These are phyloP conservation scores for Gymnorhina tibicen DNA, from an alignment of 2,113 vertebrate genomes.

Conservation along the genomic window DNA sequence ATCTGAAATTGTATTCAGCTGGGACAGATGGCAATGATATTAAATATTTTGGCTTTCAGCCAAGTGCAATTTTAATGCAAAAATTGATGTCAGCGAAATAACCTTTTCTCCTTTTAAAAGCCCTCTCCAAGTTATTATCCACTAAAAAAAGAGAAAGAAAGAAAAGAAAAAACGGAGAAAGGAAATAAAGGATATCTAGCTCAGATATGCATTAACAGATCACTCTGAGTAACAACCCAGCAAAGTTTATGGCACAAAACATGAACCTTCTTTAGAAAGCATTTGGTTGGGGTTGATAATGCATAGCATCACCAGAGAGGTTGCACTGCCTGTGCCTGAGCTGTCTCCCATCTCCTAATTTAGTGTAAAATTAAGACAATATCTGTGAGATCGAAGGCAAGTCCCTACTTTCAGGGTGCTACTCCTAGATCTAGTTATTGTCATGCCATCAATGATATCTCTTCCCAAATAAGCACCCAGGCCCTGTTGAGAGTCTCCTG, in stretches of 20 bases:
- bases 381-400: constrained; percentile 49
- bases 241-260: constrained; percentile 2
- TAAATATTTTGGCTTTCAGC: constrained; percentile 33
- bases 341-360: constrained; percentile 7
- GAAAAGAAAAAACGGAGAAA: not conserved
- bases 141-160: not conserved
- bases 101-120: constrained; percentile 57
- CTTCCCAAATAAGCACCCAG: not conserved
- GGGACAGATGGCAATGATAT: constrained; percentile 48
- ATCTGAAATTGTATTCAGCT: constrained; percentile 32
- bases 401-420: not conserved
- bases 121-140: constrained; percentile 4
- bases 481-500: not conserved
- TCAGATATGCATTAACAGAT: constrained; percentile 37
- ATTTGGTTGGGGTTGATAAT: constrained; percentile 7
- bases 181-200: not conserved
- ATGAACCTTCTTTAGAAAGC: constrained; percentile 6
- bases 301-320: not conserved
- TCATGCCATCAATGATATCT: not conserved
- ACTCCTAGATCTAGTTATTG: constrained; percentile 18
- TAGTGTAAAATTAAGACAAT: constrained; percentile 40
- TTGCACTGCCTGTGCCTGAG: not conserved
- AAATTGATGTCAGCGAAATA: constrained; percentile 41
- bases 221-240: not conserved
- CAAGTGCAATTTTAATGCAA: constrained; percentile 49